Conservation (phyloP, 2,888 invertebrate species). For the Anaspis maculata region DNA sequence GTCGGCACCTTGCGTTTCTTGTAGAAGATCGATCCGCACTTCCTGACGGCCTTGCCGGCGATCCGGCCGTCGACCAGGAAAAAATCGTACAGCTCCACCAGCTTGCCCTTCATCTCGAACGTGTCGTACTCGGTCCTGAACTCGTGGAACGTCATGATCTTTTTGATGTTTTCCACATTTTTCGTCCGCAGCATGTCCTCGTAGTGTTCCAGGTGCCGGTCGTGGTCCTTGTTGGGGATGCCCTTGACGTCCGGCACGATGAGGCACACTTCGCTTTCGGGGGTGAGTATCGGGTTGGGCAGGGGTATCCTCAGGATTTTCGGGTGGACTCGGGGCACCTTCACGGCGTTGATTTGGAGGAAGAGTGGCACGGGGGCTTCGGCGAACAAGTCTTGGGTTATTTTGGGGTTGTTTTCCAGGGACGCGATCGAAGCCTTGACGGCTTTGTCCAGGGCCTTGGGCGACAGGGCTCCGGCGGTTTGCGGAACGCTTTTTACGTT, state of each 20-base stretch:
- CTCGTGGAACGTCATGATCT: slow-evolving; percentile 71
- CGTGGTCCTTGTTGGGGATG: slow-evolving; percentile 59
- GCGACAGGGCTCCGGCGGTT: too few species aligned
- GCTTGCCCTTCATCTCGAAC: slow-evolving; percentile 64
- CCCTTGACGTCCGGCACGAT: slow-evolving; percentile 71
- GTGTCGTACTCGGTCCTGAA: slow-evolving; percentile 72
- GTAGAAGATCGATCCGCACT: slow-evolving; percentile 65
- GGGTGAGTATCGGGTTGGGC: slow-evolving; percentile 54
- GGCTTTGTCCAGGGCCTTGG: too few species aligned
- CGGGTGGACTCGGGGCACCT: slow-evolving; percentile 52
- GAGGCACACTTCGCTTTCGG: slow-evolving; percentile 63
- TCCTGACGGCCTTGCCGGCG: slow-evolving; percentile 56
- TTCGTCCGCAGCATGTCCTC: slow-evolving; percentile 55
- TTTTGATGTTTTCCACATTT: slow-evolving; percentile 54
- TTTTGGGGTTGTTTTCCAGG: too few species aligned
- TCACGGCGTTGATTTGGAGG: slow-evolving; percentile 53
- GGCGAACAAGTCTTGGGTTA: too few species aligned
- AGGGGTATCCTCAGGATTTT: slow-evolving; percentile 54
- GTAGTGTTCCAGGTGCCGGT: slow-evolving; percentile 66
- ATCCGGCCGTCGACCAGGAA: slow-evolving; percentile 74
- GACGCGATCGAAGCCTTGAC: too few species aligned
- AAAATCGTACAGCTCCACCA: slow-evolving; percentile 69
- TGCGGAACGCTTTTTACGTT: too few species aligned
- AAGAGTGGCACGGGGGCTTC: slow-evolving; percentile 52
- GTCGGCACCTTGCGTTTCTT: slow-evolving; percentile 55